Conservation (phyloP, 1,140 invertebrate genomes). For the Drosophila nebulosa region DNA sequence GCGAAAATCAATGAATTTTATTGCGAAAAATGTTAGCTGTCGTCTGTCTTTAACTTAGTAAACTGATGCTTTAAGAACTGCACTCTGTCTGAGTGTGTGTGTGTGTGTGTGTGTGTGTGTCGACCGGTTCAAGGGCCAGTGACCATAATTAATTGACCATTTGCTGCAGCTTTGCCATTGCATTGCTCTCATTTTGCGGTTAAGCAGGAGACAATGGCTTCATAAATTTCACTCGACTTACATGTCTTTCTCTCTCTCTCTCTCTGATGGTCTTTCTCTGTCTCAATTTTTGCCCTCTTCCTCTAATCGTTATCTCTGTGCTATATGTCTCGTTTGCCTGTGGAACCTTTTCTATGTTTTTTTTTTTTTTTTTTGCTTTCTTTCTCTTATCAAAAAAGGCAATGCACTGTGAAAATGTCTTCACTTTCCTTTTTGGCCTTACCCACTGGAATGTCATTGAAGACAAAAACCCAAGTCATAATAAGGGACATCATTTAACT, state of each 20-base stretch:
- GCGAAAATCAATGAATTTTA: conserved; percentile 74
- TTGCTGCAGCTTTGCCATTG: conserved; percentile 59
- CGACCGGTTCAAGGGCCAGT: conserved; percentile 50
- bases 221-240: conserved; percentile 52
- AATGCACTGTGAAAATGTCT: conserved; percentile 59
- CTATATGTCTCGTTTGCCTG: conserved; percentile 50
- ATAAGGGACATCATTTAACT: conserved; percentile 8
- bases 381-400: conserved; percentile 57
- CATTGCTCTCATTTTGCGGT: conserved; percentile 52
- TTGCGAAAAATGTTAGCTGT: conserved; percentile 38
- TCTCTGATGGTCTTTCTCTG: not conserved
- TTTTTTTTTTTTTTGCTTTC: conserved; percentile 42
- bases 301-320: not conserved
- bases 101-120: not conserved
- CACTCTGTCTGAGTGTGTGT: conserved; percentile 29
- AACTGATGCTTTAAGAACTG: conserved; percentile 15
- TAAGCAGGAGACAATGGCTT: conserved; percentile 62
- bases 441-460: conserved; percentile 1
- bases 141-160: conserved; percentile 76
- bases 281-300: not conserved
- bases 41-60: conserved; percentile 12
- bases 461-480: conserved; percentile 5
- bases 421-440: conserved; percentile 2
- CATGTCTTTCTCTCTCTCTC: not conserved
- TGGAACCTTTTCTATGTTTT: conserved; percentile 31